Conservation (phyloP, 2,113 vertebrate species). For the Xiphophorus maculatus region DNA sequence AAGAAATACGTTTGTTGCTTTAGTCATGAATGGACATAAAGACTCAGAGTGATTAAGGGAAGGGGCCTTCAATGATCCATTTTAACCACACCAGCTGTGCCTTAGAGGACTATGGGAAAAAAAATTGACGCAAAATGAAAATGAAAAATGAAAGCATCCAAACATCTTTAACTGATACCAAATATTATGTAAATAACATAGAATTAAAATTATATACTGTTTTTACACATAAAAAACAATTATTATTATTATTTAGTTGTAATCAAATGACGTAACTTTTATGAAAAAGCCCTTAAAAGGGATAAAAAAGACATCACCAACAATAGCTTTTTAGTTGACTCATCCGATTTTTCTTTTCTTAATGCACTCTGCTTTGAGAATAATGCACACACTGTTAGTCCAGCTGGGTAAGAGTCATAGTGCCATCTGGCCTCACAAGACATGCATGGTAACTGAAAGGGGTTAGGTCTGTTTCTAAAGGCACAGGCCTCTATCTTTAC, state of each 20-base stretch:
- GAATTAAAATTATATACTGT: not conserved
- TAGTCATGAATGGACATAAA: slow-evolving; percentile 58
- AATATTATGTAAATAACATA: not conserved
- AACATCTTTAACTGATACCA: not conserved
- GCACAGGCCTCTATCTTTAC: not conserved
- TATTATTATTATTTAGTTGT: not conserved
- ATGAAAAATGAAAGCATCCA: not conserved
- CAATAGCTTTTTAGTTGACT: slow-evolving; percentile 39
- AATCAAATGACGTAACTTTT: not conserved
- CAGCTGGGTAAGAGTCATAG: slow-evolving; percentile 35
- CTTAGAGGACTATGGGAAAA: not conserved
- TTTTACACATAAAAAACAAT: not conserved
- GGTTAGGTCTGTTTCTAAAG: slow-evolving; percentile 38
- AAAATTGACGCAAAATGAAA: not conserved
- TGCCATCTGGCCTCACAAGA: slow-evolving; percentile 59
- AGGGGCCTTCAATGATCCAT: slow-evolving; percentile 48
- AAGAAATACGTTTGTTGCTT: slow-evolving; percentile 2
- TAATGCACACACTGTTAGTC: slow-evolving; percentile 62
- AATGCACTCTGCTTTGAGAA: slow-evolving; percentile 33
- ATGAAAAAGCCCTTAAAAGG: not conserved
- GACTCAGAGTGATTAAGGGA: slow-evolving; percentile 47
- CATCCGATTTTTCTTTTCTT: slow-evolving; percentile 48
- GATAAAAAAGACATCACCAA: slow-evolving; percentile 32
- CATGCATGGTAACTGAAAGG: slow-evolving; percentile 24
- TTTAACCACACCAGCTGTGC: slow-evolving; percentile 33